Evolutionary conservation across 2,797 vertebrate species (phyloP), one percentile per base, ranked within the genome.

Genomic region (Tenualosa thibaudeaui): DNA sequence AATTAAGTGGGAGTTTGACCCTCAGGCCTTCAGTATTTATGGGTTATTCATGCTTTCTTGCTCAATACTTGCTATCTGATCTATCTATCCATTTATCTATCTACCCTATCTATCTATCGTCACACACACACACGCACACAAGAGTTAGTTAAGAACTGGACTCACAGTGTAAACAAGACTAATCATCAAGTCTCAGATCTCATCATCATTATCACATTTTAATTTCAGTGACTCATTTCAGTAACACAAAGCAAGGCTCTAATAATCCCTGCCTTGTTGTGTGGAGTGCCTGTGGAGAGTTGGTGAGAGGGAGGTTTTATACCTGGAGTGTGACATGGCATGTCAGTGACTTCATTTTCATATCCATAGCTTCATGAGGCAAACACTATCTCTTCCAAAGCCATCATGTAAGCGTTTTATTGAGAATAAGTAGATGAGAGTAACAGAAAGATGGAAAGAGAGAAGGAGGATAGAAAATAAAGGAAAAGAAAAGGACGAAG

Each of bases 201-300:
- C 58, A 24, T 62, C n/a, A 62, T 62, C n/a, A 62, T 62, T 62
- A 62, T 24, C 58, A 62, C 24, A 62, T 62, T 62, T 62, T 62
- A 26, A 62, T 62, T 62, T 62, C n/a, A 62, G 58, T 24, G 58
- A n/a, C 58, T 62, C n/a, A 24, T 62, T 62, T 62, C 6, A 62
- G n/a, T 24, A 24, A 24, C 58, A 62, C 58, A 62, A 62, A 24
- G 58, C 22, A 62, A 62, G 58, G 22, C 58, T 62, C n/a, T 62
- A 62, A 62, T 62, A 62, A 62, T 62, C 58, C n/a, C 22, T n/a
- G 58, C n/a, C 58, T 60, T 62, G 58, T 62, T 62, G 58, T 24
- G 24, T 9, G 22, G 58, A 62, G 58, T 24, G n/a, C n/a, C 58
- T 6, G 2, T 62, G 7, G n/a, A 62, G 58, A 56, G 54, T 0